phyloP scores from a whole-genome alignment of 1,140 invertebrate genomes.

The Brachionus asplanchnoidis region DNA sequence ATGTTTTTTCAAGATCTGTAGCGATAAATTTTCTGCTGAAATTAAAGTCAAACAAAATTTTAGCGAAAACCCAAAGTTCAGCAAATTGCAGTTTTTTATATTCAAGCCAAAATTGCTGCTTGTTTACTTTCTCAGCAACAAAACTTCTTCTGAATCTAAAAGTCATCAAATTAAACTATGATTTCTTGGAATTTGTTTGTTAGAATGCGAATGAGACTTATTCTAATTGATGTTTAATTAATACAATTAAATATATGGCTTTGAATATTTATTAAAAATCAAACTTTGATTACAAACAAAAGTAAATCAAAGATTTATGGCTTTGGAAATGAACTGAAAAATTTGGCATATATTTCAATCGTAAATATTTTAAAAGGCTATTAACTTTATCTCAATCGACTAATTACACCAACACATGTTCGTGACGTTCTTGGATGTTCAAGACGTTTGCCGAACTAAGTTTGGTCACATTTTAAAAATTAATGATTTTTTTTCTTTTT shows the following conservation, averaged over 20 bases:
- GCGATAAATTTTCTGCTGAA: background rate
- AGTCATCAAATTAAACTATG: background rate
- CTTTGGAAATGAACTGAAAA: background rate
- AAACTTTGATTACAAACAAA: background rate
- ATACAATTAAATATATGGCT: background rate
- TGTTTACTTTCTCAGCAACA: background rate
- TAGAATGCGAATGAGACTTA: background rate
- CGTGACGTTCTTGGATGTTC: background rate
- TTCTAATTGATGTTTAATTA: background rate
- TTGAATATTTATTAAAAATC: background rate
- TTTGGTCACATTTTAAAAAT: background rate
- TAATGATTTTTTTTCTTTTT: background rate
- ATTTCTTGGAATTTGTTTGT: background rate
- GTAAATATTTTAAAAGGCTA: background rate
- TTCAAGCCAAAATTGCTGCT: background rate
- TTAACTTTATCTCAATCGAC: background rate
- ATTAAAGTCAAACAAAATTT: background rate
- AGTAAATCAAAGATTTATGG: background rate
- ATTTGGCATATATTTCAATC: background rate
- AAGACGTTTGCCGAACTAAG: background rate
- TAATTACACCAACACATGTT: background rate
- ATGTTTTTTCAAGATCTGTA: no score
- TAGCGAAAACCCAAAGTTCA: background rate
- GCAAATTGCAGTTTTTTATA: background rate
- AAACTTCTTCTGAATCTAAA: background rate